Evolutionary conservation across 2,113 vertebrate species (phyloP).

Genomic region (Saimiri boliviensis): DNA sequence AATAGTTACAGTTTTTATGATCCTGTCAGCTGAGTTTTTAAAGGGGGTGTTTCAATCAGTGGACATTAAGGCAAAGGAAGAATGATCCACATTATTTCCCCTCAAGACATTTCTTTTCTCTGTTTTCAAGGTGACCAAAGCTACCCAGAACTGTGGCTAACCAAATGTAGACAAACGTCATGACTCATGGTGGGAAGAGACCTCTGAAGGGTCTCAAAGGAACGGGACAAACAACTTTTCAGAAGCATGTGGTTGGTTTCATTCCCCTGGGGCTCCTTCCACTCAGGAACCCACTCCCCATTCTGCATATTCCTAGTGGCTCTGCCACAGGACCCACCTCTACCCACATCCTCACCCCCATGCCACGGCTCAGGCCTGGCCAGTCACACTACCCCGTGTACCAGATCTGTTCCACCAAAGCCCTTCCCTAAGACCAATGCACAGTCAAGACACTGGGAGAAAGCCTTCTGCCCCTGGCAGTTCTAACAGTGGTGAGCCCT

Average conservation of each 20-base stretch:
- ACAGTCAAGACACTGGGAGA: neutral
- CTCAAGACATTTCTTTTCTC: neutral
- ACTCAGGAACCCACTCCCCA: too few relatives aligned
- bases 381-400: accelerated
- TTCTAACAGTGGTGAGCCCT: neutral
- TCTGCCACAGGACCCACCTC: neutral
- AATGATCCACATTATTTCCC: neutral
- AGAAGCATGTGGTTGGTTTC: neutral
- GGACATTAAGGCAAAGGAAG: neutral
- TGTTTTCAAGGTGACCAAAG: neutral
- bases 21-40: neutral
- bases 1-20: neutral
- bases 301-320: neutral
- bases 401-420: neutral
- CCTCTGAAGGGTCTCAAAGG: neutral
- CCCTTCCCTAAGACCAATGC: neutral
- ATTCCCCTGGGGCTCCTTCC: neutral
- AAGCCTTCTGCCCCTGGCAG: neutral
- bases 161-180: neutral
- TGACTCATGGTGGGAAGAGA: accelerated
- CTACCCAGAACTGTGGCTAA: neutral
- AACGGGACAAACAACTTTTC: neutral
- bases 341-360: neutral
- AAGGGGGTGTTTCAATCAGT: neutral
- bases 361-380: neutral